Percentiles rank a stretch among this genome's conserved stretches.
Evolutionary conservation across 2,888 invertebrate genomes (phyloP).

Genomic region (Phalangium opilio): DNA sequence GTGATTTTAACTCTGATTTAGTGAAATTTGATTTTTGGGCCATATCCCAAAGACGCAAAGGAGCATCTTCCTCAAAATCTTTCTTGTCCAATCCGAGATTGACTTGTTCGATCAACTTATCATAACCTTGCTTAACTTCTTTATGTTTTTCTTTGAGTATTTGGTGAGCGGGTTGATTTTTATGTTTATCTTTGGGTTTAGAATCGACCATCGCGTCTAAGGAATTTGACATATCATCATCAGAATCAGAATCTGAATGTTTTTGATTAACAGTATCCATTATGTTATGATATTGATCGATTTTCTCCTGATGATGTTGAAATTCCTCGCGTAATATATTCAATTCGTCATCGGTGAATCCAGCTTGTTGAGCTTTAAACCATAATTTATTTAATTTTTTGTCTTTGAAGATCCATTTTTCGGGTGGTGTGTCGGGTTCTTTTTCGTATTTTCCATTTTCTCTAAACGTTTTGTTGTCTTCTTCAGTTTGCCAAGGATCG

Average conservation of each 20-base stretch:
- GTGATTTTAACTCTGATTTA: conserved; percentile 59
- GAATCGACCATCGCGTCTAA: too few relatives aligned
- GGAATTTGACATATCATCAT: too few relatives aligned
- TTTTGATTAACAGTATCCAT: conserved; percentile 51
- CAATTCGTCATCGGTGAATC: conserved; percentile 66
- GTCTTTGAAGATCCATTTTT: conserved; percentile 66
- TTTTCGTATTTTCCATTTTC: conserved; percentile 26
- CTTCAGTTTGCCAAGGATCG: conserved; percentile 56
- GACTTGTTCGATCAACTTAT: conserved; percentile 54
- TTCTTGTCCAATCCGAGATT: conserved; percentile 61
- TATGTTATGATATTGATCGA: conserved; percentile 71
- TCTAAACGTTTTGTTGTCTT: conserved; percentile 33
- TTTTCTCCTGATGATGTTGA: conserved; percentile 76
- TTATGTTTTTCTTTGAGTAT: conserved; percentile 42
- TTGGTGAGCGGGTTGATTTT: conserved; percentile 8
- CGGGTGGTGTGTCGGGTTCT: not conserved
- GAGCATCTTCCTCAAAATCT: conserved; percentile 81
- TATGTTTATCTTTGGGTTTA: too few relatives aligned
- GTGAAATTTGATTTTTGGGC: conserved; percentile 66
- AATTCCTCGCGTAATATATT: conserved; percentile 73
- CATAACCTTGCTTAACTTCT: conserved; percentile 59
- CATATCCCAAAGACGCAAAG: conserved; percentile 70
- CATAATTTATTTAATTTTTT: conserved; percentile 76
- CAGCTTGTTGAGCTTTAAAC: conserved; percentile 72
- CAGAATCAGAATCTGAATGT: conserved; percentile 1